Evolutionary conservation across 2,888 invertebrate species (phyloP), one percentile per base, ranked within the genome.

Genomic region (Himalopsyche anomala): DNA sequence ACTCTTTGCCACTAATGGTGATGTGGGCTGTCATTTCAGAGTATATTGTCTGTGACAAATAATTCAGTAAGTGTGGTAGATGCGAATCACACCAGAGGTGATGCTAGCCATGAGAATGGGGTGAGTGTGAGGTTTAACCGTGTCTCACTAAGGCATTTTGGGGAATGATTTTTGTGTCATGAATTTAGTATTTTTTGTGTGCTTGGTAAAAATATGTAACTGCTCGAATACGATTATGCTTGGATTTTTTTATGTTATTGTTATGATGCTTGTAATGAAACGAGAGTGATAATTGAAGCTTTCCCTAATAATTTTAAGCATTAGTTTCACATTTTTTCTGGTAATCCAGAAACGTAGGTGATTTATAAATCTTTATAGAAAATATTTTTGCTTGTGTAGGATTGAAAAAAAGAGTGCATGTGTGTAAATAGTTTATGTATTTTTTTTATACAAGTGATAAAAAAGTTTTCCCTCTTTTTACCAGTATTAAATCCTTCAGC

Each of bases 21-120:
- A 85, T 81, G 80, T 87, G 88, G 88, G 86, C 85, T 87, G 83
- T 88, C 80, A 83, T 88, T 88, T 88, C 88, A 88, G 88, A 88
- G 88, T 87, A 87, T 88, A 86, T 88, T 88, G 84, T 86, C 87
- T 82, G 62, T 86, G 87, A 85, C 87, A 86, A 87, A 87, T 88
- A 88, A 86, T 87, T 81, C 84, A 69, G 45, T 84, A 84, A 88
- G 80, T 86, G 54, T 86, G 84, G 84, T 81, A 85, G 87, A 87
- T 84, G 87, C 79, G 51, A 87, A 86, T 85, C 69, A 83, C 82
- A 62, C 82, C 79, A 85, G 81, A 84, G 40, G 82, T 81, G 88
- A 85, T 45, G 38, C 51, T 80, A 56, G 56, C 83, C 85, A 69
- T 86, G 88, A 85, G 84, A 88, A 87, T 87, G 88, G 88, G 88